phyloP scores from a whole-genome alignment of 2,888 invertebrate genomes.

The Dynastes maya region DNA sequence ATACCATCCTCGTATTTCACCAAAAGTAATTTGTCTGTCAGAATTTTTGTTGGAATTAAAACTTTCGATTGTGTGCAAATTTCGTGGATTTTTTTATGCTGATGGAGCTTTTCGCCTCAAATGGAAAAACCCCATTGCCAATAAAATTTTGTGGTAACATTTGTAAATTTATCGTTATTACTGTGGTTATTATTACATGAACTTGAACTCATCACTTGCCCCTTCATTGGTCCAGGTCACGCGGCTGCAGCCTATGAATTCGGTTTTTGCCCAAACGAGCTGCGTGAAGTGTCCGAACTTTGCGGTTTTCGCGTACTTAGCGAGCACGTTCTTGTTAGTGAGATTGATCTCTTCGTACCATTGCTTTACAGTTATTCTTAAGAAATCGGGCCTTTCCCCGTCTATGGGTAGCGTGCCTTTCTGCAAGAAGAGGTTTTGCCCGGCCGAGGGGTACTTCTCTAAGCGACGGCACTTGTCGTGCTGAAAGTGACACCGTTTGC shows the following conservation, averaged over 20 bases:
- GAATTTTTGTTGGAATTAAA: too few species aligned
- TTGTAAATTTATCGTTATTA: too few species aligned
- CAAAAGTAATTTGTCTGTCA: too few species aligned
- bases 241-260: slow-evolving; percentile 30
- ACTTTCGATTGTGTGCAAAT: too few species aligned
- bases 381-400: neutral
- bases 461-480: slow-evolving; percentile 36
- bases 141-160: too few species aligned
- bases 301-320: neutral
- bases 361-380: neutral
- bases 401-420: neutral
- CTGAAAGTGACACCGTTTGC: slow-evolving; percentile 9
- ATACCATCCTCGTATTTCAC: too few species aligned
- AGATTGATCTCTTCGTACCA: slow-evolving; percentile 30
- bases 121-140: too few species aligned
- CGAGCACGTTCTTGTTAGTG: neutral
- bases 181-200: neutral
- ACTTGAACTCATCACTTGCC: neutral
- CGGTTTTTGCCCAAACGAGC: slow-evolving; percentile 19
- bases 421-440: slow-evolving; percentile 35
- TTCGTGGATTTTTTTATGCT: too few species aligned
- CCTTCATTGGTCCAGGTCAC: neutral
- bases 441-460: slow-evolving; percentile 22
- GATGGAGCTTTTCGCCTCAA: too few species aligned
- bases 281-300: slow-evolving; percentile 38